Evolutionary conservation across 2,113 vertebrate genomes (phyloP).

Genomic region (Cavia aperea): DNA sequence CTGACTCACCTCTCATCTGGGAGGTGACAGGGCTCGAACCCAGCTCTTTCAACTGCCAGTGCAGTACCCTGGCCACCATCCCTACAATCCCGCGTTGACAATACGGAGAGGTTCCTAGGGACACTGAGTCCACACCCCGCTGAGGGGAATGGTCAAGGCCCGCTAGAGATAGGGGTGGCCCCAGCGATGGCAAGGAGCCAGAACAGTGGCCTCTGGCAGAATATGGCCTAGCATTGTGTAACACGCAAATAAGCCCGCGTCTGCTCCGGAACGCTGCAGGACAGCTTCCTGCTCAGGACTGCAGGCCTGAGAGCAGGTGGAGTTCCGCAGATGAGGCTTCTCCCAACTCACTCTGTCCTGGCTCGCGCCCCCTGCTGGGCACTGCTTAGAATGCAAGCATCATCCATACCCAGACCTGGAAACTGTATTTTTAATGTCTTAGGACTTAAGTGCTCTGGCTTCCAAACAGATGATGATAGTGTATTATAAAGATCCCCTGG

Average conservation of each 20-base stretch:
- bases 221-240: not conserved
- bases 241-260: not conserved
- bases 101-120: not conserved
- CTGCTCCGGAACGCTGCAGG: not conserved
- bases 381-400: not conserved
- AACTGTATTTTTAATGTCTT: not conserved
- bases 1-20: not conserved
- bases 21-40: not conserved
- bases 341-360: not conserved
- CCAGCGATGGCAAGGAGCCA: not conserved
- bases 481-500: not conserved
- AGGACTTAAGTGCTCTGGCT: not conserved
- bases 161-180: not conserved
- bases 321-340: not conserved
- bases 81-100: not conserved
- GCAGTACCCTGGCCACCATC: not conserved
- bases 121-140: not conserved
- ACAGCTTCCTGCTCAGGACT: accelerated
- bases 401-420: not conserved
- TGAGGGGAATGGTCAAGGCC: not conserved
- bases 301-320: not conserved
- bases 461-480: not conserved
- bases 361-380: not conserved
- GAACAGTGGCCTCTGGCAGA: not conserved
- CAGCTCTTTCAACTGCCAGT: not conserved